phyloP scores from a whole-genome alignment of 2,888 invertebrate species.

The Clivina fossor region DNA sequence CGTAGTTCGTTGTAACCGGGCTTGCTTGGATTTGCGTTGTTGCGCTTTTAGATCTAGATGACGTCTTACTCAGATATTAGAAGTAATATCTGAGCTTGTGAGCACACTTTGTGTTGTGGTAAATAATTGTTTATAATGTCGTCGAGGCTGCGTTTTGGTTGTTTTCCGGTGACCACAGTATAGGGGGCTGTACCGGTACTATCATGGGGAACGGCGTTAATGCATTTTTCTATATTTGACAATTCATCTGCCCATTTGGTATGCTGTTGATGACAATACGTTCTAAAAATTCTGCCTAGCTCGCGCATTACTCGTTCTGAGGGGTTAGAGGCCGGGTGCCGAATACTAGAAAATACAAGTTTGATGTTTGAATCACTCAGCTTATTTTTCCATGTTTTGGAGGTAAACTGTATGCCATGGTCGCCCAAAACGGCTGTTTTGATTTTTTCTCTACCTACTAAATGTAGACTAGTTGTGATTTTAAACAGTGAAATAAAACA shows the following conservation, averaged over 20 bases:
- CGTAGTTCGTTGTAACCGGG: too few relatives aligned
- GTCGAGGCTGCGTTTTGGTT: slow-evolving; percentile 5
- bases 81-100: too few relatives aligned
- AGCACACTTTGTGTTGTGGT: too few relatives aligned
- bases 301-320: slow-evolving; percentile 40
- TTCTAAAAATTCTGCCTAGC: slow-evolving; percentile 33
- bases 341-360: slow-evolving; percentile 14
- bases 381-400: slow-evolving; percentile 31
- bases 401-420: slow-evolving; percentile 40
- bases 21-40: neutral
- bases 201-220: slow-evolving; percentile 20
- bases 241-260: slow-evolving; percentile 32
- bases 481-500: too few relatives aligned
- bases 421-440: slow-evolving; percentile 36
- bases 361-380: slow-evolving; percentile 24
- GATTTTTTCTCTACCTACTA: too few relatives aligned
- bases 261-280: slow-evolving; percentile 35
- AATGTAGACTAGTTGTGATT: too few relatives aligned
- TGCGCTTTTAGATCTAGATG: neutral
- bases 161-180: slow-evolving; percentile 19
- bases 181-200: slow-evolving; percentile 32
- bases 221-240: slow-evolving; percentile 21
- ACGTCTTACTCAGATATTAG: too few relatives aligned
- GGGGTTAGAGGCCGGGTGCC: slow-evolving; percentile 41
- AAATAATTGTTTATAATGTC: neutral